Evolutionary conservation across 2,113 vertebrate species (phyloP).

Genomic region (Trogon melanurus): DNA sequence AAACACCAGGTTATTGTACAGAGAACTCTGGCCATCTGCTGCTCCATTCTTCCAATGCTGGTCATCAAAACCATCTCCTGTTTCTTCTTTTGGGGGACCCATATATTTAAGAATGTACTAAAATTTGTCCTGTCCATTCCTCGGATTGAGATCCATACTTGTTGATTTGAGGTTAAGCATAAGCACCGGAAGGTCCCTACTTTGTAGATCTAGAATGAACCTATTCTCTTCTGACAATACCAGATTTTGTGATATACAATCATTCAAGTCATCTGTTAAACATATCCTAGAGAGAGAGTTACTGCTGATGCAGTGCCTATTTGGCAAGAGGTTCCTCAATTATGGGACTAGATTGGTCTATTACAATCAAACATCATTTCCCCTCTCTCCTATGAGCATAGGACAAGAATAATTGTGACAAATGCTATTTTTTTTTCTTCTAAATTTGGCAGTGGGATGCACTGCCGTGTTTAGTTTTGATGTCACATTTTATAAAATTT

Average conservation of each 20-base stretch:
- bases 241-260: neutral
- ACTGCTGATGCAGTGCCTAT: neutral
- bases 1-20: neutral
- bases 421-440: neutral
- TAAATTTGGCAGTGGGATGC: neutral
- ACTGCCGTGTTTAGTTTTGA: neutral
- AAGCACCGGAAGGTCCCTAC: neutral
- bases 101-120: neutral
- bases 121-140: neutral
- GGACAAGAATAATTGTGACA: neutral
- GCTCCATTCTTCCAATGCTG: neutral
- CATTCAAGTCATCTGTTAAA: neutral
- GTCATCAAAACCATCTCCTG: accelerated
- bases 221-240: neutral
- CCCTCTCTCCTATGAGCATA: neutral
- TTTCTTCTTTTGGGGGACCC: neutral
- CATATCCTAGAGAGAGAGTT: neutral
- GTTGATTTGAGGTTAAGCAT: neutral
- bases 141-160: accelerated
- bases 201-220: neutral
- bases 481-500: neutral
- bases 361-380: neutral
- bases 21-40: neutral
- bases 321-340: neutral
- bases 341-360: neutral